Evolutionary conservation across 2,797 vertebrate species (phyloP).

Genomic region (Sebastes itinus): DNA sequence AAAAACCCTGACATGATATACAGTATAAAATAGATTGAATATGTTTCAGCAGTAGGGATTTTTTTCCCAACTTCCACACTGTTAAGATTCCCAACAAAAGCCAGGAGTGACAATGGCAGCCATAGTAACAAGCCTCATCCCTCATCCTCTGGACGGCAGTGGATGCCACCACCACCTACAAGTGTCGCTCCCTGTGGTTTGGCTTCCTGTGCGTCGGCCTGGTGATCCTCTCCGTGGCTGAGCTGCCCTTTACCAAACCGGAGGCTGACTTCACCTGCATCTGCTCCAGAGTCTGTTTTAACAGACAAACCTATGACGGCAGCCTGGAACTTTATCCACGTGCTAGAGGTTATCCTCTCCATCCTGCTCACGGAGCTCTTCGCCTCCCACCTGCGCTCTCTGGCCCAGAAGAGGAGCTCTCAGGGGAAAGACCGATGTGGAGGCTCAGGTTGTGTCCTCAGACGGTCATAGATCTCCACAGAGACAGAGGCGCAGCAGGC

Average conservation of each 20-base stretch:
- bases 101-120: slow-evolving; percentile 36
- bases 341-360: slow-evolving; percentile 54
- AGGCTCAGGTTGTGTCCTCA: not conserved
- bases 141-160: slow-evolving; percentile 69
- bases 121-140: slow-evolving; percentile 72
- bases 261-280: slow-evolving; percentile 56
- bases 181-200: slow-evolving; percentile 66
- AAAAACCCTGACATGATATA: not conserved
- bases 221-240: slow-evolving; percentile 59
- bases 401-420: slow-evolving; percentile 30
- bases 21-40: not conserved
- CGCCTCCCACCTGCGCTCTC: slow-evolving; percentile 46
- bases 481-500: slow-evolving; percentile 33
- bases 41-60: not conserved
- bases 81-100: not conserved
- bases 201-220: slow-evolving; percentile 65
- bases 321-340: slow-evolving; percentile 63
- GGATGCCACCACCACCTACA: slow-evolving; percentile 66
- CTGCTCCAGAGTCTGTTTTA: slow-evolving; percentile 57
- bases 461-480: slow-evolving; percentile 58
- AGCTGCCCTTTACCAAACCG: slow-evolving; percentile 66
- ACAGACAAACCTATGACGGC: not conserved
- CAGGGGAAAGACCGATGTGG: not conserved
- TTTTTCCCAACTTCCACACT: not conserved
- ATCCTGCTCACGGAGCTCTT: slow-evolving; percentile 63